Percentiles rank a stretch among this genome's conserved stretches.
phyloP scores from a whole-genome alignment of 2,113 vertebrate genomes.

The Oenanthe melanoleuca region DNA sequence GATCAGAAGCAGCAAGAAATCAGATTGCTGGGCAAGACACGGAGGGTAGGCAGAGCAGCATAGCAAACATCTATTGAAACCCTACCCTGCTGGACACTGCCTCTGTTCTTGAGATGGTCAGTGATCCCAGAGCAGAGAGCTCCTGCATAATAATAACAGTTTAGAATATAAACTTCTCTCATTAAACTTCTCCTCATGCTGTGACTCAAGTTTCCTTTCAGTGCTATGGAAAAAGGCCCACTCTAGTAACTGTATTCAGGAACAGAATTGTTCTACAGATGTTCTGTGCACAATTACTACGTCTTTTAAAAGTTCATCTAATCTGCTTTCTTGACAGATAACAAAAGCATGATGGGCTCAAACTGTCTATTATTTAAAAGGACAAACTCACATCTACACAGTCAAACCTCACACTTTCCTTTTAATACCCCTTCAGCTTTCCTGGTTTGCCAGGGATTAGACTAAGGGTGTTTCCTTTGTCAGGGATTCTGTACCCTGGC shows the following conservation, averaged over 20 bases:
- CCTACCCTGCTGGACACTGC: not conserved
- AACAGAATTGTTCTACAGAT: not conserved
- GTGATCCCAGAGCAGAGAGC: not conserved
- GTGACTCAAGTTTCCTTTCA: not conserved
- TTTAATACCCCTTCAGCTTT: not conserved
- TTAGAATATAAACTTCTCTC: not conserved
- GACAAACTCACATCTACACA: not conserved
- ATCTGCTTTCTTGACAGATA: not conserved
- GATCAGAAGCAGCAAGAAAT: not conserved
- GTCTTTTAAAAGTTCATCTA: not conserved
- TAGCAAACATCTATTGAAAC: not conserved
- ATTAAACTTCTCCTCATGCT: not conserved
- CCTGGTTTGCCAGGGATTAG: not conserved
- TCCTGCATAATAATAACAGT: not conserved
- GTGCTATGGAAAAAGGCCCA: not conserved
- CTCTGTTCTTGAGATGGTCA: not conserved
- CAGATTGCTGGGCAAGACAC: not conserved
- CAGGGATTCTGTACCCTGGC: accelerated
- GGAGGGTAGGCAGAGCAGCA: not conserved
- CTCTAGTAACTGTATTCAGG: not conserved
- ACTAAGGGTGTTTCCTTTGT: not conserved
- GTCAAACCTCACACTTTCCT: not conserved
- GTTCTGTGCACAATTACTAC: not conserved
- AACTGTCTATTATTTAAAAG: not conserved
- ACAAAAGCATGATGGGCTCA: not conserved